Evolutionary conservation across 2,797 vertebrate species (phyloP).

Genomic region (Melanotaenia boesemani): DNA sequence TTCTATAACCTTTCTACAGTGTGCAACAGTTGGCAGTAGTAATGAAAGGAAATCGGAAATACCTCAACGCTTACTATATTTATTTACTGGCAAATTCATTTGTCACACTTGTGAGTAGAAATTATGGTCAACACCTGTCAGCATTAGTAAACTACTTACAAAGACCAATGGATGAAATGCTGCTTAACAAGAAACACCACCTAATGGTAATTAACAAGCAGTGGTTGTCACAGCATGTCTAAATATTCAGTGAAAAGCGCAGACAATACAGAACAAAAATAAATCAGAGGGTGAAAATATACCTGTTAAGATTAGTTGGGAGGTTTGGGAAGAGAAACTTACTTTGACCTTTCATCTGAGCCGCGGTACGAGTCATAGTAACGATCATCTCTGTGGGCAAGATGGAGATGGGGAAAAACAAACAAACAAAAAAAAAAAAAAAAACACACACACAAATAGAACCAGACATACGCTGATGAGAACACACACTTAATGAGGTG

Average conservation of each 20-base stretch:
- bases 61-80: constrained; percentile 49
- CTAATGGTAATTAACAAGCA: constrained; percentile 16
- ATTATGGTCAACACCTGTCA: constrained; percentile 13
- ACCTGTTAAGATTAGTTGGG: constrained; percentile 31
- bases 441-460: constrained; percentile 66
- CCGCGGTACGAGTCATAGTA: constrained; percentile 88
- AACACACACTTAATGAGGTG: constrained; percentile 68
- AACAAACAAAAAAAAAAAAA: constrained; percentile 9
- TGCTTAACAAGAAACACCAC: constrained; percentile 8
- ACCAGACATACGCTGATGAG: constrained; percentile 70
- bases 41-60: constrained; percentile 1
- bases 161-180: constrained; percentile 31
- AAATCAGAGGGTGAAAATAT: constrained; percentile 55
- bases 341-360: constrained; percentile 87
- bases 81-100: constrained; percentile 9
- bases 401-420: constrained; percentile 62
- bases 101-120: constrained; percentile 12
- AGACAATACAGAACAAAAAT: constrained; percentile 14
- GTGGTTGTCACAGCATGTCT: constrained; percentile 2
- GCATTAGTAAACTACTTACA: constrained; percentile 7
- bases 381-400: constrained; percentile 85
- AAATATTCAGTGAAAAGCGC: not conserved
- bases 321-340: constrained; percentile 72
- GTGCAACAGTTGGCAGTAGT: not conserved
- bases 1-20: not conserved